These are phyloP conservation scores for Telenomus remus DNA, from an alignment of 1,140 invertebrate species.

Conservation along the genomic window DNA sequence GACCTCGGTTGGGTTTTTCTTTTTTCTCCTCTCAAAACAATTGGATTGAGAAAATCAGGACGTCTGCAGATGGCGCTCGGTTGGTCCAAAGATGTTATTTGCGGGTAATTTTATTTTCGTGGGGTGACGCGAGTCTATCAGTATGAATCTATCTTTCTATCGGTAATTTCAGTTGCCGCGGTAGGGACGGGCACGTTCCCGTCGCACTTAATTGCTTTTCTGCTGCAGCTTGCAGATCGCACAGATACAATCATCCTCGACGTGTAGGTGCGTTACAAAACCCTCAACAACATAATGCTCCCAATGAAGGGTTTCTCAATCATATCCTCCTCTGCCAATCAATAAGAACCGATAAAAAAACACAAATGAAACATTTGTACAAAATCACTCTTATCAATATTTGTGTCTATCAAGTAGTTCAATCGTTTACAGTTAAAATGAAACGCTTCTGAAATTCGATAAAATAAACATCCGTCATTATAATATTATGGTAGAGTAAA, in stretches of 20 bases:
- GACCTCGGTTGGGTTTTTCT: not conserved
- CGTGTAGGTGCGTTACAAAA: constrained; percentile 16
- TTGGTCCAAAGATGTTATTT: constrained; percentile 24
- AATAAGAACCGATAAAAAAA: constrained; percentile 2
- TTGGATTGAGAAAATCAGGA: constrained; percentile 16
- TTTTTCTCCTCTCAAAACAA: constrained; percentile 9
- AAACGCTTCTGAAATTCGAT: too few species aligned
- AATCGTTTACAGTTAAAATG: too few species aligned
- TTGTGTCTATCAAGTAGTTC: too few species aligned
- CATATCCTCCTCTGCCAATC: not conserved
- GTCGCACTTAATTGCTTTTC: constrained; percentile 40
- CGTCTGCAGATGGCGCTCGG: constrained; percentile 11
- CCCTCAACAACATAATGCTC: constrained; percentile 19
- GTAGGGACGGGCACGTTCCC: constrained; percentile 17
- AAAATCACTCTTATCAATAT: too few species aligned
- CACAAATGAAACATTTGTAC: not conserved
- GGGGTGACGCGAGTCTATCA: constrained; percentile 23
- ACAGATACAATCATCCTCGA: constrained; percentile 31
- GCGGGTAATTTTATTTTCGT: constrained; percentile 27
- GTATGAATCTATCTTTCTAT: constrained; percentile 32
- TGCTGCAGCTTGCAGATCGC: constrained; percentile 15
- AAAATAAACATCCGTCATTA: too few species aligned
- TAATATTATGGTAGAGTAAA: not conserved
- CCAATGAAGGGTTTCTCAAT: not conserved
- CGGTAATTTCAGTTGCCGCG: constrained; percentile 25